Evolutionary conservation across 2,113 vertebrate species (phyloP).

Genomic region (Salvator merianae): DNA sequence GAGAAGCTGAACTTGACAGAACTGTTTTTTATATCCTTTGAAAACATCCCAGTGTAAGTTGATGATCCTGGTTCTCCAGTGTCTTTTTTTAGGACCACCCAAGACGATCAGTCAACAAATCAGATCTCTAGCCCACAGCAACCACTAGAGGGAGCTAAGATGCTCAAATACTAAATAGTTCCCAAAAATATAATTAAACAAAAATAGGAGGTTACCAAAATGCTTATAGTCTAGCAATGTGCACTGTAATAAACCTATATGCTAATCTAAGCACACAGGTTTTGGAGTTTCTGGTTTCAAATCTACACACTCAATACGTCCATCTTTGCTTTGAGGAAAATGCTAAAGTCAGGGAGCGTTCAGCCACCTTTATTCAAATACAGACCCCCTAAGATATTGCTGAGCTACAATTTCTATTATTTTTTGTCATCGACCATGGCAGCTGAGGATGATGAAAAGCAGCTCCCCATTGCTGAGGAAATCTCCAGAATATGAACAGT

Average conservation of each 20-base stretch:
- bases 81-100: conserved; percentile 10
- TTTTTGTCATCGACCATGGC: too few species aligned
- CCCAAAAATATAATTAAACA: background rate
- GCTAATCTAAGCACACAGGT: background rate
- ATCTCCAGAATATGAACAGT: background rate
- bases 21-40: background rate
- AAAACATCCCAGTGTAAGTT: background rate
- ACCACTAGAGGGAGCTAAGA: conserved; percentile 17
- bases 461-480: background rate
- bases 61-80: background rate
- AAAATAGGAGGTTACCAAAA: background rate
- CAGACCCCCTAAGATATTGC: too few species aligned
- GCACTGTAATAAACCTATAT: background rate
- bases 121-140: background rate
- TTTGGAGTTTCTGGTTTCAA: background rate
- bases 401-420: too few species aligned
- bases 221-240: background rate
- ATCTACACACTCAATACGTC: background rate
- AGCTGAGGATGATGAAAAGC: background rate
- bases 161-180: background rate
- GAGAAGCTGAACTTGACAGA: background rate
- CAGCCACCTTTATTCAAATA: too few species aligned
- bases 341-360: too few species aligned
- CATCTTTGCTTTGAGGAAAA: background rate
- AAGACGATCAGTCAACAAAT: background rate